Base-by-base conservation (phyloP, 2,113 vertebrate genomes). In the Macrotis lagotis region DNA sequence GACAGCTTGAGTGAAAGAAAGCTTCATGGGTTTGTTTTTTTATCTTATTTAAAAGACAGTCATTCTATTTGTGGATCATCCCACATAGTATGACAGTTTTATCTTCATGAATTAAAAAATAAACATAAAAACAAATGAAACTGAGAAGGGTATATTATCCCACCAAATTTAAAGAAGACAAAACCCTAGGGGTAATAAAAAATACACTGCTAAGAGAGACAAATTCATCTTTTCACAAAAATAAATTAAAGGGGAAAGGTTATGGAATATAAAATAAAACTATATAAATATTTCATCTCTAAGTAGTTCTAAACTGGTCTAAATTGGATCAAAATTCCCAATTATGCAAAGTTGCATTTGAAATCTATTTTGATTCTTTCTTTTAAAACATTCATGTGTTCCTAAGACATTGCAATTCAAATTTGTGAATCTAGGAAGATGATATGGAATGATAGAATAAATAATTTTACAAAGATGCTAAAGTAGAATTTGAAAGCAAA, bases 381-480 rank as follows among this genome's bases (percentile, higher is more conserved):
- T 50, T 50, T 74, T 37, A 50, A 51, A 59, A 91, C n/a, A 47
- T 48, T 28, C 47, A 50, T 19, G 14, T 50, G 12, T 50, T 14
- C 22, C 48, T 96, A 88, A 22, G 95, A 94, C 47, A 91, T 44
- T 83, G 25, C 24, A 96, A 94, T 94, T 83, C n/a, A 96, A 14
- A 9, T 37, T 89, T 44, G 37, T n/a, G 25, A 89, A 26, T 37
- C 51, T 48, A 48, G 59, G 51, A 44, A 96, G 97, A 25, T 0
- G n/a, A 2, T n/a, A 93, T 92, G 66, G 95, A 95, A 88, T 8
- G 93, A 97, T 95, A 24, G 37, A 92, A 89, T 28, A 44, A 48
- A 91, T 53, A 25, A 90, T 94, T 94, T 96, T 50, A 31, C 6
- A 6, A 53, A 25, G 5, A 94, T 49, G 25, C 92, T 0, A 0